Evolutionary conservation across 2,797 vertebrate species (phyloP).

Genomic region (Morus bassanus): DNA sequence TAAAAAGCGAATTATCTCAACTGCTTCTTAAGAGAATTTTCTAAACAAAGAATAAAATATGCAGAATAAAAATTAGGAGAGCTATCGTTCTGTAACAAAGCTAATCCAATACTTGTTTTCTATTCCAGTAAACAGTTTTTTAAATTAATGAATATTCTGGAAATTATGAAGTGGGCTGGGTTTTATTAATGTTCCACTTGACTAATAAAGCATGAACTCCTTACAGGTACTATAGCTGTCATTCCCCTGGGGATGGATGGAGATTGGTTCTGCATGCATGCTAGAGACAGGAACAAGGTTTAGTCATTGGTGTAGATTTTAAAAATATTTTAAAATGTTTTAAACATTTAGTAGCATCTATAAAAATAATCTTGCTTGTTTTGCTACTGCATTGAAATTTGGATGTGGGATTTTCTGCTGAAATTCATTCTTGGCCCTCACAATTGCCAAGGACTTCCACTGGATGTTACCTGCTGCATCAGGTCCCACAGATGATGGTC

Average conservation of each 20-base stretch:
- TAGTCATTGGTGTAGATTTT: neutral
- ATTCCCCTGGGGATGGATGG: neutral
- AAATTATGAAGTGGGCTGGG: slow-evolving; percentile 62
- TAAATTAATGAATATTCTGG: slow-evolving; percentile 62
- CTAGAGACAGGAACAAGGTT: slow-evolving; percentile 25
- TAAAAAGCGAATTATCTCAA: slow-evolving; percentile 53
- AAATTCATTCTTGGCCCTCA: neutral
- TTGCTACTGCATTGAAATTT: slow-evolving; percentile 3
- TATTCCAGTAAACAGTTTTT: slow-evolving; percentile 65
- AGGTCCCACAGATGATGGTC: neutral
- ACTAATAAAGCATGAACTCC: slow-evolving; percentile 71
- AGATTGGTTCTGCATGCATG: neutral
- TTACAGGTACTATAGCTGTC: slow-evolving; percentile 33
- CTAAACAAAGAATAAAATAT: slow-evolving; percentile 59
- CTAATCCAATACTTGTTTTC: slow-evolving; percentile 72
- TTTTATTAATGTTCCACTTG: slow-evolving; percentile 69
- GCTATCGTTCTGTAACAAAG: slow-evolving; percentile 67
- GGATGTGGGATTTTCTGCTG: slow-evolving; percentile 3
- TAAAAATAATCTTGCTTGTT: slow-evolving; percentile 34
- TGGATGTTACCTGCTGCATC: neutral
- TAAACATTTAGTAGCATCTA: slow-evolving; percentile 14
- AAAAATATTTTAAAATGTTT: slow-evolving; percentile 38
- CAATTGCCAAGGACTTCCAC: neutral
- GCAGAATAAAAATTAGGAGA: slow-evolving; percentile 51
- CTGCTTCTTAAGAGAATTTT: slow-evolving; percentile 34